Evolutionary conservation across 2,113 vertebrate genomes (phyloP).

Genomic region (Corvus cornix): DNA sequence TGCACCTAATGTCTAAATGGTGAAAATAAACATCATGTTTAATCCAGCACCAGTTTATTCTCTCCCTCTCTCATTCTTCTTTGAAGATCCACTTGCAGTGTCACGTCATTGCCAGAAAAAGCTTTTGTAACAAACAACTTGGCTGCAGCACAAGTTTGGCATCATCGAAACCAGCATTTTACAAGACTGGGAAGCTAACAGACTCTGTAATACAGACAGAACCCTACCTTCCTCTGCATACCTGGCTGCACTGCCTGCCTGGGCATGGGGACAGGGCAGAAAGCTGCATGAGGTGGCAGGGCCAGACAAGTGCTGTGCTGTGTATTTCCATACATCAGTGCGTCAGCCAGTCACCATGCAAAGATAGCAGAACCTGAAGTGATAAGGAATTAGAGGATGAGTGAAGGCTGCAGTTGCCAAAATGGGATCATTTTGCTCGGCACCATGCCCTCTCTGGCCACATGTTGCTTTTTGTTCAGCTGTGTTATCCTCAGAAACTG

Average conservation of each 20-base stretch:
- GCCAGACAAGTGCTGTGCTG: background rate
- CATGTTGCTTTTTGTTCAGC: background rate
- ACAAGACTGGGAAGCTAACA: background rate
- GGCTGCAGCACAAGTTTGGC: accelerated
- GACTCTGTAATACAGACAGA: background rate
- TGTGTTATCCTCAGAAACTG: background rate
- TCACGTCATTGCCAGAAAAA: background rate
- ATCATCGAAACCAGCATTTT: background rate
- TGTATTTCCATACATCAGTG: background rate
- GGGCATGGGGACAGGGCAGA: background rate
- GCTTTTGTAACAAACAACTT: background rate
- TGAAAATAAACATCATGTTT: background rate
- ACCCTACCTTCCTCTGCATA: background rate
- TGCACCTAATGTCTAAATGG: background rate
- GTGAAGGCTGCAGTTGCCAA: background rate
- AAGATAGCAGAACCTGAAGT: background rate
- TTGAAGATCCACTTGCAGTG: background rate
- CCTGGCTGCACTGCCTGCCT: background rate
- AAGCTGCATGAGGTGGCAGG: background rate
- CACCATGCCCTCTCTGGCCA: background rate
- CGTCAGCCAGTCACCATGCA: background rate
- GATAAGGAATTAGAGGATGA: background rate
- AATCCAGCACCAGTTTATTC: background rate
- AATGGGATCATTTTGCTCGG: background rate
- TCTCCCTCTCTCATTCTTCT: background rate